Base-by-base conservation (phyloP, 2,797 vertebrate species). In the Pampus argenteus region DNA sequence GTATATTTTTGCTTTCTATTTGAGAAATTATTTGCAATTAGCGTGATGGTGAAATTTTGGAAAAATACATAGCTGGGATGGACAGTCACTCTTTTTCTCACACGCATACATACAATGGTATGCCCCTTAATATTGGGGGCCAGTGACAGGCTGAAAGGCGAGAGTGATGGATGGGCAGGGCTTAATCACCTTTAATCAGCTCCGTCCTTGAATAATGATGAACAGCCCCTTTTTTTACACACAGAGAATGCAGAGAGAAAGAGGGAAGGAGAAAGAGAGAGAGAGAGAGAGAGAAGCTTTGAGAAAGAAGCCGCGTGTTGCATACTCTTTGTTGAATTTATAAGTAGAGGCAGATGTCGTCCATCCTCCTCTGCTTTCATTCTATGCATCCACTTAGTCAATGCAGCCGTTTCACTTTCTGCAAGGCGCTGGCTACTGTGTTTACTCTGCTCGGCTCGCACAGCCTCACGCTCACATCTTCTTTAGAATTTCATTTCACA, bases 181-280 rank as follows among this genome's bases (percentile, higher is more conserved):
- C 85, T 89, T 93, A 93, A 93, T 93, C 92, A 93, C 91, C 90
- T 92, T 91, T 92, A 92, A 93, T 93, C 91, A 93, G 91, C 90
- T 88, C 84, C 38, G 82, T 92, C 87, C 90, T 90, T 92, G 89
- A 93, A 92, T 91, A 88, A 90, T 92, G 89, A 93, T 90, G 89
- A 91, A 93, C 88, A 88, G 86, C 81, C 80, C 61, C 75, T 83
- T 89, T 31, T n/a, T 56, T 91, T 85, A 84, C 72, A 76, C 75
- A 50, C 64, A 72, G 38, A 89, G 66, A 90, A 92, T 83, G 80
- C 61, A 58, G 60, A 66, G 54, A 66, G 69, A 70, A 70, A 69
- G 56, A 60, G 38, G 36, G 49, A 54, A 52, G 38, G 59, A 51
- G 49, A 54, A 22, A 13, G 59, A 62, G 28, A 36, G 34, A 36